Conservation (phyloP, 2,113 vertebrate genomes). For the Nibea coibor region DNA sequence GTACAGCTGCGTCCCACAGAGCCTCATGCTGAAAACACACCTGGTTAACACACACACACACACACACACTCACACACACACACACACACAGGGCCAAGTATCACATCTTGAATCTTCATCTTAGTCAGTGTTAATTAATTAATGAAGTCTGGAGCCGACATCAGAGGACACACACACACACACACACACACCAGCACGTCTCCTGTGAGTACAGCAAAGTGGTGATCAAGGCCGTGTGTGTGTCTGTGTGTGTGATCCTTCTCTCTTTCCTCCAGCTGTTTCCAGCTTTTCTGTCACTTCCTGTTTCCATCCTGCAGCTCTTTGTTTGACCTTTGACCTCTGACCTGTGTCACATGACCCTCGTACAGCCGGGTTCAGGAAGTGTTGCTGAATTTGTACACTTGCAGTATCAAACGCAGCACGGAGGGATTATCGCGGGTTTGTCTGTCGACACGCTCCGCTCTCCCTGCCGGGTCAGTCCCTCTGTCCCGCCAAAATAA, state of each 20-base stretch:
- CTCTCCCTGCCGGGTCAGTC: too few relatives aligned
- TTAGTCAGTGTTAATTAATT: constrained; percentile 25
- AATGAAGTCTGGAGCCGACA: constrained; percentile 30
- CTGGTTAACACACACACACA: neutral
- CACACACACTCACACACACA: neutral
- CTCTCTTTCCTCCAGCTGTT: neutral
- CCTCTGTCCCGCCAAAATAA: too few relatives aligned
- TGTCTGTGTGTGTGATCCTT: neutral
- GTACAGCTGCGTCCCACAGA: neutral
- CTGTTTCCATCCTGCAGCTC: constrained; percentile 9
- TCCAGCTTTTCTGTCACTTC: neutral
- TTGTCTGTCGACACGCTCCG: too few relatives aligned
- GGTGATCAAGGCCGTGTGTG: neutral
- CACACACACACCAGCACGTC: neutral
- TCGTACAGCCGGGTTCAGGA: too few relatives aligned
- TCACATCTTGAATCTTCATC: constrained; percentile 50
- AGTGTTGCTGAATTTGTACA: too few relatives aligned
- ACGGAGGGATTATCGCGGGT: too few relatives aligned
- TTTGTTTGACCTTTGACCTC: constrained; percentile 20
- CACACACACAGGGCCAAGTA: constrained; percentile 20
- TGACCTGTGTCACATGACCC: too few relatives aligned
- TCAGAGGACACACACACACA: constrained; percentile 40
- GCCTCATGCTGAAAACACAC: constrained; percentile 21
- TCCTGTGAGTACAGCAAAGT: constrained; percentile 20
- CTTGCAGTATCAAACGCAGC: too few relatives aligned